Conservation (phyloP, 2,113 vertebrate species). For the Apteryx mantelli region DNA sequence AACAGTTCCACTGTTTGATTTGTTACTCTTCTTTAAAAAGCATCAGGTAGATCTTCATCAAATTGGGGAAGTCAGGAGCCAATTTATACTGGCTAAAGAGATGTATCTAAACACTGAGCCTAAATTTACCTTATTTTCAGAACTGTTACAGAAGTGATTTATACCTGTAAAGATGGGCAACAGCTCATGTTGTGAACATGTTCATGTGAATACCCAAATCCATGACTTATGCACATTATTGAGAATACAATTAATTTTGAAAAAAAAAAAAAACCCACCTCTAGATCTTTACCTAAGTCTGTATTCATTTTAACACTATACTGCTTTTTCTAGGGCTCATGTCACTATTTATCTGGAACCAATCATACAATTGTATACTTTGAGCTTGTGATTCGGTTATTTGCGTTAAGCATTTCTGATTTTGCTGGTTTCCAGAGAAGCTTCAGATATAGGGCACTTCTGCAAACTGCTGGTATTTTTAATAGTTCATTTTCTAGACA, state of each 20-base stretch:
- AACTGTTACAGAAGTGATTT: background rate
- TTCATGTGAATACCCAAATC: background rate
- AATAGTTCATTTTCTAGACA: background rate
- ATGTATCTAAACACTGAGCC: background rate
- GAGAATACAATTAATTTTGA: background rate
- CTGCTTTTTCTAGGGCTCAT: background rate
- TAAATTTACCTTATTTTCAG: background rate
- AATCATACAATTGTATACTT: background rate
- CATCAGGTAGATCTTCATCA: background rate
- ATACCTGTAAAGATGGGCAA: background rate
- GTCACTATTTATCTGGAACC: background rate
- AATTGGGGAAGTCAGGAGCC: background rate
- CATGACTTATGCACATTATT: background rate
- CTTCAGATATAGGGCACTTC: background rate
- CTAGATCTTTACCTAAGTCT: background rate
- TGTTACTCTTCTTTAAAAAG: background rate
- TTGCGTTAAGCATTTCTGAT: background rate
- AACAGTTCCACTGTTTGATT: background rate
- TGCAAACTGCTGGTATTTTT: background rate
- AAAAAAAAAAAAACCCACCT: background rate
- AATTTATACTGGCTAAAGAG: background rate
- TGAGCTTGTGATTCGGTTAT: background rate
- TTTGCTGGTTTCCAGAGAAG: background rate
- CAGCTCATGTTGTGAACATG: background rate
- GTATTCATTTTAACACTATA: background rate